These are phyloP conservation scores for Pseudomugil gertrudae DNA, from an alignment of 2,797 vertebrate genomes.

Conservation along the genomic window DNA sequence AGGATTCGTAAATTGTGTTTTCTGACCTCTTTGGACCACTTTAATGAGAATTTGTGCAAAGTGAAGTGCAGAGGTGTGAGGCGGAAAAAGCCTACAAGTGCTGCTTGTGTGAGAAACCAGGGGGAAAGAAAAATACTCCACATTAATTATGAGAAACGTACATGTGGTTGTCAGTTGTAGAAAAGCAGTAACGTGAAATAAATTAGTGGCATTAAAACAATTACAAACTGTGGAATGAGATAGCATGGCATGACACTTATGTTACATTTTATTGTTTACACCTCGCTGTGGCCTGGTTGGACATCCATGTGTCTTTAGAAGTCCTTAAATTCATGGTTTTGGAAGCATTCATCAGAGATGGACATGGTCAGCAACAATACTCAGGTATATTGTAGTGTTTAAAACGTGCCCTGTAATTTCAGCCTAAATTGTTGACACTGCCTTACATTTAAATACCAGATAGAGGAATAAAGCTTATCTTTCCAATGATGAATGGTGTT, in stretches of 20 bases:
- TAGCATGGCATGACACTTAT: background rate
- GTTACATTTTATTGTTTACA: too few species aligned
- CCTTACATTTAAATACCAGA: too few species aligned
- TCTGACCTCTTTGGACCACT: constrained; percentile 50
- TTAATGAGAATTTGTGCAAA: constrained; percentile 45
- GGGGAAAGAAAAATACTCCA: background rate
- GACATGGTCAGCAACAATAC: too few species aligned
- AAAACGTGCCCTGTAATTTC: too few species aligned
- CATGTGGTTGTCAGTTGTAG: background rate
- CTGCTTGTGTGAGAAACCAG: constrained; percentile 13
- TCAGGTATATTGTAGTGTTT: too few species aligned
- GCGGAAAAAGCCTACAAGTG: constrained; percentile 3
- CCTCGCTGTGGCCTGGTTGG: too few species aligned
- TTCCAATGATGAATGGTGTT: too few species aligned
- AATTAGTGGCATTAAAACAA: background rate
- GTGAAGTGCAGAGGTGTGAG: constrained; percentile 46
- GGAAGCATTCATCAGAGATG: too few species aligned
- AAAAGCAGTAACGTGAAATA: background rate
- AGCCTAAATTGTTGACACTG: too few species aligned
- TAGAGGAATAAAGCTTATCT: too few species aligned
- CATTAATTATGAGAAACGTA: background rate
- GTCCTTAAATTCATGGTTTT: too few species aligned
- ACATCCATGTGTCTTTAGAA: too few species aligned
- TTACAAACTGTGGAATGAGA: background rate
- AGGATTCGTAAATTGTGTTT: constrained; percentile 52